Base-by-base conservation (phyloP, 2,797 vertebrate species). In the Pteronotus mesoamericanus region DNA sequence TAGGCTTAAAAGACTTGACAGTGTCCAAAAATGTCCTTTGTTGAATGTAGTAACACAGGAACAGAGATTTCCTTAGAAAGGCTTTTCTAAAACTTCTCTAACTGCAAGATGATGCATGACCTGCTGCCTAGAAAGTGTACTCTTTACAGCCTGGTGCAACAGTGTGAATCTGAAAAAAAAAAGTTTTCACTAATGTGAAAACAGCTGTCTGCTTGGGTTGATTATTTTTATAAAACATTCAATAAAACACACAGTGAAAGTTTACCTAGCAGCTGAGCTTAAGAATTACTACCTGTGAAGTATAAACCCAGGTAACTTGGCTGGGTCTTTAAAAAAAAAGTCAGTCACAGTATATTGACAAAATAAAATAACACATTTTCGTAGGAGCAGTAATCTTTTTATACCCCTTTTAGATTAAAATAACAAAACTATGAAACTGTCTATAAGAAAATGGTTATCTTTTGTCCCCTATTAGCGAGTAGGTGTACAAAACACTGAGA, bases 351-450 rank as follows among this genome's bases (percentile, higher is more conserved):
- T 44, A 93, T 15, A 46, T 0, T 82, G 64, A 44, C 26, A 57
- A 87, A 77, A 94, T 61, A 95, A 94, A 95, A 84, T 37, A 92
- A 46, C 19, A 84, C 26, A n/a, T 77, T 78, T 39, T 26, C n/a
- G 16, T n/a, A 53, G 4, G 6, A 89, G 34, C 21, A 66, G 22
- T 53, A 96, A 46, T 85, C 39, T 69, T 21, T 66, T 79, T 9
- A 79, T 6, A 21, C 11, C 14, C 48, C 22, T 71, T 89, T 95
- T 74, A 82, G 48, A 80, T 18, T 93, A 26, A 78, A 85, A 74
- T 86, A 82, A 89, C 29, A 86, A 89, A 66, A 88, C 44, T 78
- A 83, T 6, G 57, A 86, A 88, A 84, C 37, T n/a, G 14, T 53
- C 44, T 42, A 18, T 2, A 55, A 88, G 34, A 94, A 75, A 95